Percentiles rank a stretch among this genome's conserved stretches.
Conservation (phyloP, 2,888 invertebrate species). For the Ptilodon capucinus region DNA sequence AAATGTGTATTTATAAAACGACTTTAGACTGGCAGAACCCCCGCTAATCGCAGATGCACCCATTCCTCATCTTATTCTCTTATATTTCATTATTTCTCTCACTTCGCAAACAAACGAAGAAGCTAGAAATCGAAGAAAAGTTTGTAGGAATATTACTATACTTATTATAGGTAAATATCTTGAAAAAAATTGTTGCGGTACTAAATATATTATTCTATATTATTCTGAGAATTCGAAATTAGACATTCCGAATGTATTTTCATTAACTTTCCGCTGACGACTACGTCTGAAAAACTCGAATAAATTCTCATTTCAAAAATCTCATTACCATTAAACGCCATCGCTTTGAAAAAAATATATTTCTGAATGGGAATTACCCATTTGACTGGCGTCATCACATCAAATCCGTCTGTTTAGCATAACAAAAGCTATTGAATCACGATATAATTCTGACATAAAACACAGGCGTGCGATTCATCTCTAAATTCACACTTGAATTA, state of each 20-base stretch:
- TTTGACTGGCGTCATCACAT: slow-evolving; percentile 1
- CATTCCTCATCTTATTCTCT: too few species aligned
- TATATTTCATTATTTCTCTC: too few species aligned
- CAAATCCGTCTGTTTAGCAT: slow-evolving; percentile 1
- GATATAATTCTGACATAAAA: slow-evolving; percentile 8
- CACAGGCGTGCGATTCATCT: slow-evolving; percentile 5
- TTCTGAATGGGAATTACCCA: slow-evolving; percentile 4
- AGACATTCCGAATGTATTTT: neutral
- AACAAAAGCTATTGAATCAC: slow-evolving; percentile 4
- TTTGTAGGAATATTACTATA: too few species aligned
- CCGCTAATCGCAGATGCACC: too few species aligned
- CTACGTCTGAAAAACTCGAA: slow-evolving; percentile 5
- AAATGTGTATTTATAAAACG: too few species aligned
- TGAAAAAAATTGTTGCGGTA: too few species aligned
- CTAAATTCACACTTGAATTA: neutral
- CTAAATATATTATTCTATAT: too few species aligned
- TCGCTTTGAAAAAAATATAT: slow-evolving; percentile 1
- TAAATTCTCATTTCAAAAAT: slow-evolving; percentile 3
- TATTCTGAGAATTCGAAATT: too few species aligned
- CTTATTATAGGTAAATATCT: too few species aligned
- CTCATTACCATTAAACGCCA: slow-evolving; percentile 5
- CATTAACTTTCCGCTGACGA: neutral
- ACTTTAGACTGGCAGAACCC: too few species aligned
- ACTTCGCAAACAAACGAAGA: too few species aligned
- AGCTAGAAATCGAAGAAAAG: too few species aligned